Percentiles rank a stretch among this genome's conserved stretches.
These are phyloP conservation scores for Malacoctenus gilli DNA, from an alignment of 2,797 vertebrate genomes.

Conservation along the genomic window DNA sequence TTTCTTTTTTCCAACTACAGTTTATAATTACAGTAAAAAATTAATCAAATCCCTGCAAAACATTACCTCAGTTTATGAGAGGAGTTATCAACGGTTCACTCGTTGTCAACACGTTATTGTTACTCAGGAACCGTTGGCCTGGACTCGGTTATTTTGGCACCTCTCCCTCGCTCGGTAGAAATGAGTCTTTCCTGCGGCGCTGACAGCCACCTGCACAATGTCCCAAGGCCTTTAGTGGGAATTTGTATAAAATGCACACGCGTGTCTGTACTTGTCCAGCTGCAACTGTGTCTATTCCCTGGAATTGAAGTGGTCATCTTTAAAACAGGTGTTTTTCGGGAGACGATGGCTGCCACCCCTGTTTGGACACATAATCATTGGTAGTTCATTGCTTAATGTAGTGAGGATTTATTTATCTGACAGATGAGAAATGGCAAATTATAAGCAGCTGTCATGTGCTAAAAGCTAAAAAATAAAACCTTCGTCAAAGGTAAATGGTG, in stretches of 20 bases:
- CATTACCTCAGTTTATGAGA: too few species aligned
- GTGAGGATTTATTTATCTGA: too few species aligned
- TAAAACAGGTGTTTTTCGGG: not conserved
- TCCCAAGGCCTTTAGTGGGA: constrained; percentile 14
- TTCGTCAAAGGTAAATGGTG: not conserved
- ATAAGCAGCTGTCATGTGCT: too few species aligned
- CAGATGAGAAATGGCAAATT: not conserved
- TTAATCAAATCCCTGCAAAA: too few species aligned
- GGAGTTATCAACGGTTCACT: too few species aligned
- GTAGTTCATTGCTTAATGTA: too few species aligned
- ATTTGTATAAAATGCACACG: constrained; percentile 10
- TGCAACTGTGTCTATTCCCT: not conserved
- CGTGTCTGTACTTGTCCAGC: constrained; percentile 21
- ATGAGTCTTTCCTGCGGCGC: constrained; percentile 53
- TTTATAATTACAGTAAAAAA: too few species aligned
- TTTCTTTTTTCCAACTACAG: too few species aligned
- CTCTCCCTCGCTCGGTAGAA: constrained; percentile 28
- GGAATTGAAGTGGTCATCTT: not conserved
- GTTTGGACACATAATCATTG: too few species aligned
- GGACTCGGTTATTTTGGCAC: constrained; percentile 39
- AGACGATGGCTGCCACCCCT: too few species aligned
- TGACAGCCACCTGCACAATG: constrained; percentile 48
- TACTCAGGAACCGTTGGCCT: constrained; percentile 14
- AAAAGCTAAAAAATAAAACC: not conserved
- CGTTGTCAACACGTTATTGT: too few species aligned